These are phyloP conservation scores for Melanaphis sacchari DNA, from an alignment of 1,140 invertebrate species.

Conservation along the genomic window DNA sequence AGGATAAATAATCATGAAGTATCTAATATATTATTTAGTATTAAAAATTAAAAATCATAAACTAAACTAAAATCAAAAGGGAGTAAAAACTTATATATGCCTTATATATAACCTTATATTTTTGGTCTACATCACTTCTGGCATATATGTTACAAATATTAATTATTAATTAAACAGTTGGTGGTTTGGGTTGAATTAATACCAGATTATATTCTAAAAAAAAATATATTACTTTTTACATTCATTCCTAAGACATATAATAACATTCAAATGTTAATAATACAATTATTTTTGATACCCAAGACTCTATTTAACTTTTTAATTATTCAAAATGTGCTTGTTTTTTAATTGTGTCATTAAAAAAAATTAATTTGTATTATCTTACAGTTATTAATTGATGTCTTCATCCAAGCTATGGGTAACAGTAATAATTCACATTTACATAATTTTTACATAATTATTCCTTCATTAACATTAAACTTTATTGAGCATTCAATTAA, in stretches of 20 bases:
- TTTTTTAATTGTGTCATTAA: not conserved
- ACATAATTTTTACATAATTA: slow-evolving; percentile 91
- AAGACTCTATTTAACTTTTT: not conserved
- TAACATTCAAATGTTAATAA: not conserved
- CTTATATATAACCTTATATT: not conserved
- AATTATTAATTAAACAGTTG: not conserved
- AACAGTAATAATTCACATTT: slow-evolving; percentile 91
- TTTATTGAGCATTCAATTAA: slow-evolving; percentile 92
- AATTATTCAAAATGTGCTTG: not conserved
- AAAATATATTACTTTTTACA: not conserved
- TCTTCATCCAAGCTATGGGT: slow-evolving; percentile 88
- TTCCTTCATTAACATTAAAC: slow-evolving; percentile 93
- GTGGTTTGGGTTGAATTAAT: not conserved
- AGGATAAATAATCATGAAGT: not conserved
- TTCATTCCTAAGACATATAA: not conserved
- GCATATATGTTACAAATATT: not conserved
- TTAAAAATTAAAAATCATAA: not conserved
- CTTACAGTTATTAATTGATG: slow-evolving; percentile 82
- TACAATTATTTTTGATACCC: too few relatives aligned
- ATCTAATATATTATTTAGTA: not conserved
- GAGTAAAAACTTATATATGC: not conserved
- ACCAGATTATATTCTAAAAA: not conserved
- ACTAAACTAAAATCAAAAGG: not conserved
- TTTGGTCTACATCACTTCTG: not conserved
- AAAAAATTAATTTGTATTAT: not conserved